phyloP scores from a whole-genome alignment of 2,888 invertebrate species.

The Zonitis immaculata region DNA sequence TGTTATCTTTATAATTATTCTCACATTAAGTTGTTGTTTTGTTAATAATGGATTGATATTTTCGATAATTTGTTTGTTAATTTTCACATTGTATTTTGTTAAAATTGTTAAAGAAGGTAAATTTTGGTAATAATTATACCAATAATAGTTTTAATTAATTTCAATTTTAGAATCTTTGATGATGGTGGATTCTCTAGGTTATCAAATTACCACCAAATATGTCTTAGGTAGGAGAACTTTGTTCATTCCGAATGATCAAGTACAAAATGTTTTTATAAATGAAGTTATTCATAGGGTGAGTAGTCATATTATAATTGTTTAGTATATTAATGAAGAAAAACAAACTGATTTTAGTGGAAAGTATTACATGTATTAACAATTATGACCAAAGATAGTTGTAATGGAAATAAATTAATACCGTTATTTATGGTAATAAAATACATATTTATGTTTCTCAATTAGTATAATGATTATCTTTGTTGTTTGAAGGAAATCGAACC shows the following conservation, averaged over 20 bases:
- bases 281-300: slow-evolving; percentile 25
- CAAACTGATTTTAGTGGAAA: slow-evolving; percentile 13
- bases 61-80: neutral
- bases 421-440: slow-evolving; percentile 10
- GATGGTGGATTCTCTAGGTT: slow-evolving; percentile 23
- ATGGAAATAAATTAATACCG: slow-evolving; percentile 8
- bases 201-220: slow-evolving; percentile 17
- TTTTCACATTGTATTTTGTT: slow-evolving; percentile 2
- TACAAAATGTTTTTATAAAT: slow-evolving; percentile 27
- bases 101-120: slow-evolving; percentile 7
- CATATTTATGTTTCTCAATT: neutral
- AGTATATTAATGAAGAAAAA: no score
- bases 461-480: neutral
- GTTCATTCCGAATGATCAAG: slow-evolving; percentile 25
- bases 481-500: slow-evolving; percentile 10
- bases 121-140: neutral
- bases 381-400: slow-evolving; percentile 10
- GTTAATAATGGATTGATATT: neutral
- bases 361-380: slow-evolving; percentile 15
- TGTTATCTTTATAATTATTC: neutral
- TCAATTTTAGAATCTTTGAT: slow-evolving; percentile 18
- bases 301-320: neutral
- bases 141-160: neutral
- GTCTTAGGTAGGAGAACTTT: slow-evolving; percentile 13
- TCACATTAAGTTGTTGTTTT: slow-evolving; percentile 1